Conservation (phyloP, 2,888 invertebrate genomes). For the Nephrotoma guestfalica region DNA sequence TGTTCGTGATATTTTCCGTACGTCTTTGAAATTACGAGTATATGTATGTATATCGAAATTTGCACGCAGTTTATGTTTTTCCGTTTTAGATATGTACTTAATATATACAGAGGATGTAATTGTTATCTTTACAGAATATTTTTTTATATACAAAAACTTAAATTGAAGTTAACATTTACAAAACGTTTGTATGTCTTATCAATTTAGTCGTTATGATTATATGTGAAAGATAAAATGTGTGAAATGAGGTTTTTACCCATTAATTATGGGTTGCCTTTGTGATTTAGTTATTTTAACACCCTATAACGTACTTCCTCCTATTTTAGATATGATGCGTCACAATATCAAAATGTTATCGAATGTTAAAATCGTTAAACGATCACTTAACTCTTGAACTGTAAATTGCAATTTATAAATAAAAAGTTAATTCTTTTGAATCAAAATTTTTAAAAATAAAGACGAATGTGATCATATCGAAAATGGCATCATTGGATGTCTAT, state of each 20-base stretch:
- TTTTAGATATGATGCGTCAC: too few relatives aligned
- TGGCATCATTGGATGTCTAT: too few relatives aligned
- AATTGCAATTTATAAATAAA: too few relatives aligned
- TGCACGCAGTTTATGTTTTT: background rate
- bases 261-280: too few relatives aligned
- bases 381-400: too few relatives aligned
- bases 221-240: background rate
- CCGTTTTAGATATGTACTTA: background rate
- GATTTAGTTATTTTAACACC: too few relatives aligned
- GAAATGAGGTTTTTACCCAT: background rate
- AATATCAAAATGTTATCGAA: too few relatives aligned
- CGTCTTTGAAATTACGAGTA: background rate
- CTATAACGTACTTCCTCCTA: too few relatives aligned
- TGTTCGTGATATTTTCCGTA: background rate
- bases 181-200: background rate
- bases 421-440: too few relatives aligned
- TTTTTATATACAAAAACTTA: background rate
- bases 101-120: background rate
- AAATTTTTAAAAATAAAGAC: too few relatives aligned
- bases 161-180: background rate
- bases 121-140: background rate
- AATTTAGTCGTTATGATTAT: background rate
- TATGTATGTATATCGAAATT: background rate
- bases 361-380: too few relatives aligned
- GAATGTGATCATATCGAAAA: too few relatives aligned